Base-by-base conservation (phyloP, 2,888 invertebrate genomes). In the Heliconius ethilla region DNA sequence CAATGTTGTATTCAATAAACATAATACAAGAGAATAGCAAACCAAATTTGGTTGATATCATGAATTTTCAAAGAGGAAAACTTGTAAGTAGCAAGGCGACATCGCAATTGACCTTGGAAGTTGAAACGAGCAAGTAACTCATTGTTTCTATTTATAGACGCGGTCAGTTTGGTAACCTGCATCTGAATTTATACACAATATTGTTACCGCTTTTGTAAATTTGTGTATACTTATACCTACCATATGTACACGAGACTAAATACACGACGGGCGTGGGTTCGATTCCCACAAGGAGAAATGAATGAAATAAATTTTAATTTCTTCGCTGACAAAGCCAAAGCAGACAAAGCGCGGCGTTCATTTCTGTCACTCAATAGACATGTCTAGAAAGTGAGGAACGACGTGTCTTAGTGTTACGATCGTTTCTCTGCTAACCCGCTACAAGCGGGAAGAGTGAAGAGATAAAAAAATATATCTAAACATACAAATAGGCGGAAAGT, bases 131-230 rank as follows among this genome's bases (percentile, higher is more conserved):
- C 51, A 74, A 73, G 70, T 72, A 77, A 78, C 78, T 76, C 79
- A 69, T 79, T 66, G 79, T 74, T 65, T 62, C 75, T 80, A 80
- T 77, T 75, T 79, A 73, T 79, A 77, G 79, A 66, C 73, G 25
- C 75, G 73, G 67, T 69, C 45, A 76, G 70, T 75, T 79, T 74
- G 67, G 75, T 40, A 69, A 63, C 65, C 75, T n/a, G 73, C 63
- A 63, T 45, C 65, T 37, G 62, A 65, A 63, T 37, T 45, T 66
- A 67, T 13, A 9, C n/a, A 37, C 10, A 66, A 18, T 33, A 10
- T 9, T 33, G 10, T 66, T 18, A 27, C 13, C 13, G 62, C 10
- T 25, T 25, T 62, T 25, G 27, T 13, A 27, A 0, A n/a, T 27
- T 13, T 25, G 4, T 25, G 10, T 59, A n/a, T 62, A 25, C 11